Base-by-base conservation (phyloP, 2,888 invertebrate species). In the Tetheella fluctuosa region DNA sequence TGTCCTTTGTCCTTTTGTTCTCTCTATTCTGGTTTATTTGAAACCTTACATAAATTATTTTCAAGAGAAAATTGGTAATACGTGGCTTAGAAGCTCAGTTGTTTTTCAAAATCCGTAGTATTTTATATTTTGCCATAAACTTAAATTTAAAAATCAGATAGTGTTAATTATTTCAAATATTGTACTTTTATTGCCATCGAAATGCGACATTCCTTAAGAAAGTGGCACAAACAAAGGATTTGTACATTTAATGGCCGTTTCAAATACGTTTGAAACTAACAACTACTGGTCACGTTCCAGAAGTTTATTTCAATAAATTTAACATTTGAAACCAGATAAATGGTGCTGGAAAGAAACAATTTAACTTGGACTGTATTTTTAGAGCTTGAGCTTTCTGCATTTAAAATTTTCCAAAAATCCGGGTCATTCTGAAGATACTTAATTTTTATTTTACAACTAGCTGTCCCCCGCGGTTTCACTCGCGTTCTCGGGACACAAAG, bases 331-430 rank as follows among this genome's bases (percentile, higher is more conserved):
- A 42, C 60, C 63, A 66, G 59, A 59, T 69, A n/a, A n/a, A 42
- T 54, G 30, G 56, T 61, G 58, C 60, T 59, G 7, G 17, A 7
- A 8, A 58, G 64, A 71, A 76, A 73, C 79, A 74, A 76, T 20
- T 77, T 68, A 71, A 78, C 76, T 76, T 28, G 54, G 55, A 25
- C 70, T 62, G 73, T 72, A 74, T 71, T 74, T 79, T 67, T 72
- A 61, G 59, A 39, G 62, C 56, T 57, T 34, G 65, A 60, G 67
- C 67, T 61, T 62, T 15, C 39, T 64, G 58, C 54, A 61, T 57
- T 63, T 69, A 71, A 57, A 64, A 30, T 7, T 1, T 30, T 30
- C 1, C 30, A 25, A 25, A 25, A 2, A 4, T 25, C 2, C 6
- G 25, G 25, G 25, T 25, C 6, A 6, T 25, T 25, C 6, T 25